Evolutionary conservation across 2,888 invertebrate genomes (phyloP), one percentile per base, ranked within the genome.

Genomic region (Leptopilina drosophilae): DNA sequence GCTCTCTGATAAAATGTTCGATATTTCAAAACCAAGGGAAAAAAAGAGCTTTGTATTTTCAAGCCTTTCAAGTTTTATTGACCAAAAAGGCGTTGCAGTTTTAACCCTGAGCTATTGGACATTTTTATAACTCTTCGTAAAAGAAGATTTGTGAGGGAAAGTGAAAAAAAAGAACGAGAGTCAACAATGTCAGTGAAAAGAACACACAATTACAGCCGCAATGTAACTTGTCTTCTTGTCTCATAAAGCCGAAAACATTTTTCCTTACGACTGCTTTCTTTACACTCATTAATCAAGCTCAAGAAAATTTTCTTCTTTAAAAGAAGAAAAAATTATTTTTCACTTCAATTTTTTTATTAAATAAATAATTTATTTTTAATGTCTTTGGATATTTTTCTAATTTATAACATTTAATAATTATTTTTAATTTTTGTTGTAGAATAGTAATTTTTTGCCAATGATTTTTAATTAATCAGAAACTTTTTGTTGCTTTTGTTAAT

Each of bases 81-180:
- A 9, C 49, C 9, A 15, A 20, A 46, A 0, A 67, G 20, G 12
- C 46, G 20, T 12, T 49, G 26, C 20, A 49, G 6, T 46, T 49
- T 46, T 26, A 49, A 67, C 11, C 49, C 12, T 26, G 46, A 67
- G 49, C 11, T 3, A 12, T 12, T 11, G 67, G 11, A 49, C 46
- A 12, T 67, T 67, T 15, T 67, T 67, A 67, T 20, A 14, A 49
- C 49, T 67, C 67, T 67, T 26, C 20, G 67, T 46, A 26, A 67
- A 67, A 67, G 42, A 11, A 9, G 67, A 67, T 26, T 67, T 49
- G 67, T 49, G 20, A 49, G 67, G 49, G 7, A 67, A 67, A 26
- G 49, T 67, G 14, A 67, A 49, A 49, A 67, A 12, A 8, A 42
- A 33, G 33, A 42, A 42, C 42, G 42, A 67, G 42, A 67, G 14